Conservation (phyloP, 2,888 invertebrate species). For the Calephelis perditalis region DNA sequence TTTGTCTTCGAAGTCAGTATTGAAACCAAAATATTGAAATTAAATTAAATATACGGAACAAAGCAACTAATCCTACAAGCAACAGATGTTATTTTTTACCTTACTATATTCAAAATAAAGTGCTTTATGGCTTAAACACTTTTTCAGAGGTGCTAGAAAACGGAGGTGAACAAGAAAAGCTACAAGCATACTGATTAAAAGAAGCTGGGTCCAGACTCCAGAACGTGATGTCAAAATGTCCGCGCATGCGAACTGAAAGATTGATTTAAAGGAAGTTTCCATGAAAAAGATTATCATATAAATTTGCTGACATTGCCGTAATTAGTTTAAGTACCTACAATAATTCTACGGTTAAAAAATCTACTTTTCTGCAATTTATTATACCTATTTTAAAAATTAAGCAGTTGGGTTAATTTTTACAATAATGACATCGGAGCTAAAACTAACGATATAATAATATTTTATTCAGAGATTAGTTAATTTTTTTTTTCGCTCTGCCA, state of each 20-base stretch:
- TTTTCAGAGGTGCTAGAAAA: constrained; percentile 15
- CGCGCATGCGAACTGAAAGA: constrained; percentile 44
- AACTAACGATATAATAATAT: too few relatives aligned
- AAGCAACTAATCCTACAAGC: background rate
- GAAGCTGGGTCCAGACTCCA: constrained; percentile 33
- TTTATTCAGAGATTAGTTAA: too few relatives aligned
- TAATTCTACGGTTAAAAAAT: too few relatives aligned
- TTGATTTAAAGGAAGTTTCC: constrained; percentile 26
- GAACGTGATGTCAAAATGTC: constrained; percentile 40
- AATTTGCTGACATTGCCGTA: background rate
- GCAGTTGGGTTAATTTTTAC: too few relatives aligned
- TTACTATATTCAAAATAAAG: constrained; percentile 20
- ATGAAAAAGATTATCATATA: constrained; percentile 10
- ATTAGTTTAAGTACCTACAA: too few relatives aligned
- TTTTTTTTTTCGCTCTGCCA: too few relatives aligned
- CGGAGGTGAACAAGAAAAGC: constrained; percentile 26
- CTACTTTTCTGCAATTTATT: too few relatives aligned
- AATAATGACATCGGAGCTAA: too few relatives aligned
- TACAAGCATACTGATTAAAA: constrained; percentile 31
- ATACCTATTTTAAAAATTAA: too few relatives aligned
- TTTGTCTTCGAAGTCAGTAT: background rate
- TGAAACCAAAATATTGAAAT: constrained; percentile 1
- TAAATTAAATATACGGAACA: constrained; percentile 3
- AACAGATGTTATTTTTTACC: constrained; percentile 20
- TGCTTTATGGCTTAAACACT: constrained; percentile 20